Percentiles rank a stretch among this genome's conserved stretches.
Evolutionary conservation across 2,113 vertebrate species (phyloP).

Genomic region (Aptenodytes patagonicus): DNA sequence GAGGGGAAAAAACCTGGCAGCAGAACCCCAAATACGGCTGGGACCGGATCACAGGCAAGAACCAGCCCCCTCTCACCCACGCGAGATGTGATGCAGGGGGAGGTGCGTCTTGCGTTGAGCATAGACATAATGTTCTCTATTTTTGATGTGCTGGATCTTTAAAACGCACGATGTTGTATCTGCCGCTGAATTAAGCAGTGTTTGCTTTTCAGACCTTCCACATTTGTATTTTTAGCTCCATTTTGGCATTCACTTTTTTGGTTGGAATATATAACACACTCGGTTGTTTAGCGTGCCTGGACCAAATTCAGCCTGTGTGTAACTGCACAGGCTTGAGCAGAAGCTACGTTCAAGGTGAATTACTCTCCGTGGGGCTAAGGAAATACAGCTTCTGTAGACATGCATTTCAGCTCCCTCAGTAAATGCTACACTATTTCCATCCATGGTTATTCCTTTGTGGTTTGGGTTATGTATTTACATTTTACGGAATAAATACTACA

Average conservation of each 20-base stretch:
- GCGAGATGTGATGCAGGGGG: not conserved
- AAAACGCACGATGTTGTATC: not conserved
- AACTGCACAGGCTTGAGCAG: slow-evolving; percentile 27
- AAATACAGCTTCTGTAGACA: slow-evolving; percentile 54
- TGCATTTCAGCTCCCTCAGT: slow-evolving; percentile 26
- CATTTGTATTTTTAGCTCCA: slow-evolving; percentile 64
- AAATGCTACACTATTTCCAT: slow-evolving; percentile 60
- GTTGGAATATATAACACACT: slow-evolving; percentile 58
- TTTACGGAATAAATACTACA: slow-evolving; percentile 61
- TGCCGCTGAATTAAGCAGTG: slow-evolving; percentile 16
- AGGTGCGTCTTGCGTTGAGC: not conserved
- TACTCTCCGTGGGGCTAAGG: slow-evolving; percentile 30
- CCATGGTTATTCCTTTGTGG: slow-evolving; percentile 48
- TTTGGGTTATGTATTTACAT: slow-evolving; percentile 70
- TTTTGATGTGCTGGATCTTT: not conserved
- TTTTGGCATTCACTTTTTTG: slow-evolving; percentile 44
- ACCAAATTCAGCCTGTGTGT: slow-evolving; percentile 21
- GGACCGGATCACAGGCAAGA: not conserved
- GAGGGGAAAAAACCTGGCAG: not conserved
- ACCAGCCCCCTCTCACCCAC: not conserved
- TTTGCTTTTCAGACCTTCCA: slow-evolving; percentile 57
- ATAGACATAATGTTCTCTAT: not conserved
- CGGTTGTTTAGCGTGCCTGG: slow-evolving; percentile 46
- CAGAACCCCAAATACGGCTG: not conserved
- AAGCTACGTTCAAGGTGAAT: slow-evolving; percentile 51